Evolutionary conservation across 2,888 invertebrate species (phyloP), one percentile per base, ranked within the genome.

Genomic region (Lasioglossum villosulum): DNA sequence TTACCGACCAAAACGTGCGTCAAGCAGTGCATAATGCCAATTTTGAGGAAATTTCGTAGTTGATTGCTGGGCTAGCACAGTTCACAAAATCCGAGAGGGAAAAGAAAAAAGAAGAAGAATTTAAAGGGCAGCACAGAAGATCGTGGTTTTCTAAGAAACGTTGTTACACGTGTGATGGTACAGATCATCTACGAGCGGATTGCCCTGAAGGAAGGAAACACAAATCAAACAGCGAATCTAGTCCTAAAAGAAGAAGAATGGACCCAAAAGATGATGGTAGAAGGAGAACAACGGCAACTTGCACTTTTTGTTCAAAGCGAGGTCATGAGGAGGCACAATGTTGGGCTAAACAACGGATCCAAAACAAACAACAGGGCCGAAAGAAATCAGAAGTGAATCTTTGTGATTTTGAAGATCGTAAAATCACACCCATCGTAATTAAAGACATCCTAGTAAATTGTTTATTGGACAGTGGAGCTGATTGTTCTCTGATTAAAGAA

Each of bases 401-500:
- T 14, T 70, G 70, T 42, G 2, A 42, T 12, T 4, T 14, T 16
- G 8, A 39, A 2, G 42, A 56, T 19, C 68, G 39, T 12, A 70
- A 75, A 19, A 6, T 70, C 19, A 71, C 75, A 1, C 75, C 75
- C 0, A 42, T 70, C 2, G 14, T 70, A 0, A 19, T 77, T 10
- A 45, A 52, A 19, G 68, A 56, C 19, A 42, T 42, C 3, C 19
- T 75, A 19, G 39, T 75, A 14, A 8, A 59, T 2, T 79, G 73
- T 66, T 27, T 79, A 12, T 23, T 80, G 5, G 80, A 80, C 39
- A 70, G 27, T 12, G 80, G 70, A 14, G 59, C 80, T 0, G 48
- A 45, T 4, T 80, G 80, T 19, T 80, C 75, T 14, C 30, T 75
- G 5, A 52, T 80, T 10, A 75, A 59, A 1, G 75, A 75, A 45